Evolutionary conservation across 2,113 vertebrate species (phyloP).

Genomic region (Diadophis punctatus): DNA sequence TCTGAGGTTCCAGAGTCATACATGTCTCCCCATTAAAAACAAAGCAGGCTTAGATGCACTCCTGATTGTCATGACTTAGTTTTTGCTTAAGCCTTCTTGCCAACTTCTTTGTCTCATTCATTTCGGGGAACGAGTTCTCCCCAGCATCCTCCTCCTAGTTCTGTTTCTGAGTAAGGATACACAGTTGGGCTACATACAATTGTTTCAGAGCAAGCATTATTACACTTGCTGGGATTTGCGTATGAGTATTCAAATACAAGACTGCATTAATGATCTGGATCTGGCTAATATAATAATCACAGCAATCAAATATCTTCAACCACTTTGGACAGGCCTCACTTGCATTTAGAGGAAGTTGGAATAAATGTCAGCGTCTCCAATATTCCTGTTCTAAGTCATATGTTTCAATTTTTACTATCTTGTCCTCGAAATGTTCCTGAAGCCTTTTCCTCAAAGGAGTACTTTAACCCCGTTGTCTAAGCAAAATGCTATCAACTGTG

Average conservation of each 20-base stretch:
- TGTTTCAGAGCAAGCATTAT: not conserved
- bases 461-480: not conserved
- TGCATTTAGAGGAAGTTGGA: not conserved
- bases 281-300: not conserved
- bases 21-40: not conserved
- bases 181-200: not conserved
- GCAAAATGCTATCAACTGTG: not conserved
- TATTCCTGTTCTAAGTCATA: not conserved
- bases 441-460: not conserved
- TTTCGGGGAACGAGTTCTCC: not conserved
- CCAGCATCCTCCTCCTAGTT: not conserved
- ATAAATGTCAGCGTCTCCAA: not conserved
- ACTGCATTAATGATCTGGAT: not conserved
- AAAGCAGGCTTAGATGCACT: not conserved
- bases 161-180: not conserved
- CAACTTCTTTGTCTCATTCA: not conserved
- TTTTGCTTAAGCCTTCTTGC: not conserved
- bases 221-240: not conserved
- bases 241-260: not conserved
- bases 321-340: not conserved
- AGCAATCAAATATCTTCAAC: not conserved
- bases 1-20: not conserved
- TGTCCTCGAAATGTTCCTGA: accelerated
- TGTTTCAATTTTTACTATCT: accelerated
- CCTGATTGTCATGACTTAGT: not conserved